A percentile compares a stretch with the other conserved stretches of the same genome.
Conservation (phyloP, 2,888 invertebrate genomes). For the Drosophila tanythrix region DNA sequence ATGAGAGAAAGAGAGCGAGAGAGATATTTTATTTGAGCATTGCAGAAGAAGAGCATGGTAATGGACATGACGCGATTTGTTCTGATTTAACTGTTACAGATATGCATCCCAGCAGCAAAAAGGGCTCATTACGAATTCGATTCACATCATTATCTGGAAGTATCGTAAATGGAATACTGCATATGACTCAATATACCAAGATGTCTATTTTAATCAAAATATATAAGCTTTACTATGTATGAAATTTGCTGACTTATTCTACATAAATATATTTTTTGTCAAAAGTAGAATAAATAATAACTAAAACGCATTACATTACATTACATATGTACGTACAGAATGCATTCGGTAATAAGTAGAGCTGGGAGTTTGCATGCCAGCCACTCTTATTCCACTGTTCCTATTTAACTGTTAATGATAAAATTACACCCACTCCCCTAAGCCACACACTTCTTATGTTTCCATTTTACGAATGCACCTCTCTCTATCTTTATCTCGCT, state of each 20-base stretch:
- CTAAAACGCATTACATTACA: too few relatives aligned
- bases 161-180: neutral
- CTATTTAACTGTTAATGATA: neutral
- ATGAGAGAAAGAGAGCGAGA: neutral
- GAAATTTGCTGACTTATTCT: neutral
- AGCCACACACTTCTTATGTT: neutral
- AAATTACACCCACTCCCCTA: neutral
- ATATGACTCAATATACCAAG: neutral
- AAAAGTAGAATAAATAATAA: neutral
- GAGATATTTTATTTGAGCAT: conserved; percentile 26
- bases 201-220: neutral
- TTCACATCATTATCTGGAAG: neutral
- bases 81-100: conserved; percentile 4
- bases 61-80: too few relatives aligned
- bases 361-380: too few relatives aligned
- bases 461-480: neutral
- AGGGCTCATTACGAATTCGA: neutral
- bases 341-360: too few relatives aligned
- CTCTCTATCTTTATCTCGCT: neutral
- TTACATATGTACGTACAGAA: too few relatives aligned
- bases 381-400: neutral
- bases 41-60: neutral
- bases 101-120: neutral
- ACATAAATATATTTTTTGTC: neutral
- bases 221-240: neutral